Evolutionary conservation across 2,113 vertebrate species (phyloP).

Genomic region (Calyptommatus sinebrachiatus): DNA sequence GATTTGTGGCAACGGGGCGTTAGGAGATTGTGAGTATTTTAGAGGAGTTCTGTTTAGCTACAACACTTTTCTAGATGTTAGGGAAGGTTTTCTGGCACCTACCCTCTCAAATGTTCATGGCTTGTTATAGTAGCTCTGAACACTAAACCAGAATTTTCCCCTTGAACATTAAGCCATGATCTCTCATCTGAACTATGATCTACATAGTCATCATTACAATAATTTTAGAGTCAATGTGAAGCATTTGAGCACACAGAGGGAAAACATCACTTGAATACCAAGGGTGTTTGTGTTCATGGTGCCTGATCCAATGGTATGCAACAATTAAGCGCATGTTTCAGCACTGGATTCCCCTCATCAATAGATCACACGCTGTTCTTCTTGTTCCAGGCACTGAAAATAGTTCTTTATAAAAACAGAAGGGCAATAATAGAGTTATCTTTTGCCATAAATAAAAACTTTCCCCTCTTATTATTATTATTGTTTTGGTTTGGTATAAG

Average conservation of each 20-base stretch:
- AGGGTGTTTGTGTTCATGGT: background rate
- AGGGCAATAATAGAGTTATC: background rate
- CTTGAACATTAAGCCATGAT: background rate
- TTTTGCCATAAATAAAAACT: background rate
- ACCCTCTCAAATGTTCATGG: no score
- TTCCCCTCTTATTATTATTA: background rate
- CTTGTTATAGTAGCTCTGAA: no score
- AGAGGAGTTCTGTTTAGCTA: no score
- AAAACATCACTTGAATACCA: background rate
- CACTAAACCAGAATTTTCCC: background rate
- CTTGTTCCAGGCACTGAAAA: background rate
- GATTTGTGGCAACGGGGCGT: no score
- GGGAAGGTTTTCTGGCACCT: no score
- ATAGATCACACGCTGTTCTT: background rate
- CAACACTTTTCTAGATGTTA: no score
- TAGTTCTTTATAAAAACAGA: background rate
- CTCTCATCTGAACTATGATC: background rate
- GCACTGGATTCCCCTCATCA: background rate
- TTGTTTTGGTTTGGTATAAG: background rate
- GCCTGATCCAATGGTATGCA: no score
- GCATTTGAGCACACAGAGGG: background rate
- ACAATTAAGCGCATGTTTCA: no score
- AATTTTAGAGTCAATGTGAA: no score
- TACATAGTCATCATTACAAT: no score
- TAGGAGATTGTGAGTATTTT: no score